A percentile compares a stretch with the other conserved stretches of the same genome.
These are phyloP conservation scores for Nothobranchius furzeri DNA, from an alignment of 2,113 vertebrate genomes.

Conservation along the genomic window DNA sequence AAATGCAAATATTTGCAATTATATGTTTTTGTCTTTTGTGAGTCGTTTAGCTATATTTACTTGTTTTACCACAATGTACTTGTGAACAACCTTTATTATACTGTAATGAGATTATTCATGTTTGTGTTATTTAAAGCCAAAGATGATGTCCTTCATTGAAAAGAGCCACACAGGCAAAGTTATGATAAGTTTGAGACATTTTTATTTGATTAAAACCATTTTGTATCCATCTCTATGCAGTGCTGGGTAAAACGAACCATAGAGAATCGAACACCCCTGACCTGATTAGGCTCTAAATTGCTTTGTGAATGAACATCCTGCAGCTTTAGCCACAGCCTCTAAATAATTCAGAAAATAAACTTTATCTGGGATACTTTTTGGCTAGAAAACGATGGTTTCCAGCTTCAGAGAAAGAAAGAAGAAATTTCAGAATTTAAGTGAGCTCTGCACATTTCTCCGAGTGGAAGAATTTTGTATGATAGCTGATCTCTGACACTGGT, in stretches of 20 bases:
- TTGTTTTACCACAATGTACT: too few relatives aligned
- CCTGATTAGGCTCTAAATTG: constrained; percentile 19
- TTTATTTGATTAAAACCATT: too few relatives aligned
- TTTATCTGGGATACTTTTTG: constrained; percentile 29
- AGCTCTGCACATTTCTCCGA: constrained; percentile 30
- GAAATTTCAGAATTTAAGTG: constrained; percentile 48
- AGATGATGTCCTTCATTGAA: not conserved
- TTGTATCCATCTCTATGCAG: not conserved
- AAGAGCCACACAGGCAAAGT: too few relatives aligned
- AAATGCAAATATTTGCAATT: too few relatives aligned
- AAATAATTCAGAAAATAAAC: constrained; percentile 28
- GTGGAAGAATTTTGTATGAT: constrained; percentile 51
- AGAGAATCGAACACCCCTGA: not conserved
- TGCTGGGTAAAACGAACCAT: not conserved
- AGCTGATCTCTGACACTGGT: constrained; percentile 59
- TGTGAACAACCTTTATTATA: too few relatives aligned
- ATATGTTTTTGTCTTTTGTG: too few relatives aligned
- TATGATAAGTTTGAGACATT: too few relatives aligned
- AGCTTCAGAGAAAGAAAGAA: constrained; percentile 26
- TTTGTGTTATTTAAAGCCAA: not conserved
- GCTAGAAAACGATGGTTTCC: constrained; percentile 19
- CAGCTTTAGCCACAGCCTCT: constrained; percentile 3
- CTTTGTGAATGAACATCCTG: not conserved
- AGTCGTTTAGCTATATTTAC: too few relatives aligned
- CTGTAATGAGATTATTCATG: too few relatives aligned